Evolutionary conservation across 1,140 invertebrate species (phyloP), one percentile per base, ranked within the genome.

Genomic region (Lethrus apterus): DNA sequence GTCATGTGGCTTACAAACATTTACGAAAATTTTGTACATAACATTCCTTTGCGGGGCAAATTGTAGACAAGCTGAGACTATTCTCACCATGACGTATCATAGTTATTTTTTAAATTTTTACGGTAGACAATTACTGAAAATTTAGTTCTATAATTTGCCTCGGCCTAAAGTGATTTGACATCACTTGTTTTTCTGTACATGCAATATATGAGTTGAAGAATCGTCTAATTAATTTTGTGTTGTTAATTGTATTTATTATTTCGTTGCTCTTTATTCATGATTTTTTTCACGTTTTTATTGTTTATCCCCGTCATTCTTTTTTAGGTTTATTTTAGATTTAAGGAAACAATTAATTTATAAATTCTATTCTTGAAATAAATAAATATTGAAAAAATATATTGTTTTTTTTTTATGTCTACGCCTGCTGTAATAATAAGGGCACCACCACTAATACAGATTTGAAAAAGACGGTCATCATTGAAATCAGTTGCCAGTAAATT

Each of bases 331-430:
- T 51, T 54, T 46, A 51, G 44, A 48, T 44, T 46, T 57, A 58
- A 54, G 54, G 40, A 50, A 48, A 45, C 49, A 48, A 41, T 49
- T 58, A 54, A 58, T 58, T 55, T 58, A 56, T 58, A 56, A 56
- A 56, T 55, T 50, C 51, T 58, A 56, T 58, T 58, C 54, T 58
- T 58, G 54, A 56, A 56, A 55, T 38, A 55, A 58, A 48, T 44
- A 48, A 54, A 50, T 54, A 50, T 44, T 50, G 40, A 46, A 54
- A 46, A 42, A 15, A 11, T 18, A 30, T 2, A 15, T n/a, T 19
- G 18, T 46, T 46, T 40, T 44, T 32, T 33, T 32, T 44, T 19
- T 19, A 42, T 21, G 30, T 42, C 13, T 10, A 29, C 8, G 18
- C 11, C 4, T 34, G 26, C 31, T 24, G 9, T 13, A n/a, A 42